phyloP scores from a whole-genome alignment of 2,797 vertebrate species.

The Bryconaethiops microstoma region DNA sequence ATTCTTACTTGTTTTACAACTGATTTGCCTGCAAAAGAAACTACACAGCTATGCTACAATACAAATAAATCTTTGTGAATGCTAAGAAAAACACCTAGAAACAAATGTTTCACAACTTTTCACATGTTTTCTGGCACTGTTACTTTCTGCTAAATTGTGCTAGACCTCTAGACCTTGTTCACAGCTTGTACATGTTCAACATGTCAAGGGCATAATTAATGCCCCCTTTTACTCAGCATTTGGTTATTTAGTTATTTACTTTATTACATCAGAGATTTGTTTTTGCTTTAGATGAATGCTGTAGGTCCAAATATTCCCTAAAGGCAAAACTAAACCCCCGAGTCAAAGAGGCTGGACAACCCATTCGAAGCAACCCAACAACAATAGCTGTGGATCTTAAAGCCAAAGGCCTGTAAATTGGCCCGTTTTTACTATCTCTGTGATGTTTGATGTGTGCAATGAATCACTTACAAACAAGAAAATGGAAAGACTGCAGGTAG shows the following conservation, averaged over 20 bases:
- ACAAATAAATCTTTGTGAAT: slow-evolving; percentile 62
- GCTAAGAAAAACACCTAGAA: slow-evolving; percentile 37
- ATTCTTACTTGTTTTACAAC: slow-evolving; percentile 76
- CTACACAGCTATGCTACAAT: slow-evolving; percentile 63
- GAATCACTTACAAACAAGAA: background rate
- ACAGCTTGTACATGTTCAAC: slow-evolving; percentile 50
- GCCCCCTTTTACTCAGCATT: slow-evolving; percentile 24
- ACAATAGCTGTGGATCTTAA: slow-evolving; percentile 31
- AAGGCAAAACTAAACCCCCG: slow-evolving; percentile 25
- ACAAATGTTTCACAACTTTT: slow-evolving; percentile 41
- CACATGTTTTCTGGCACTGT: slow-evolving; percentile 57
- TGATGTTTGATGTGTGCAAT: background rate
- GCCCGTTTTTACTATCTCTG: background rate
- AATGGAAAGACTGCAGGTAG: background rate
- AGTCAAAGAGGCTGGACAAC: slow-evolving; percentile 15
- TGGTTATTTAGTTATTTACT: slow-evolving; percentile 22
- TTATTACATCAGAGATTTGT: slow-evolving; percentile 13
- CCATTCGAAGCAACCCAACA: slow-evolving; percentile 49
- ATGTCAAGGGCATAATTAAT: slow-evolving; percentile 48
- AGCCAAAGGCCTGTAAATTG: background rate
- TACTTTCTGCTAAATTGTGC: slow-evolving; percentile 64
- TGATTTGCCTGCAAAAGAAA: slow-evolving; percentile 64
- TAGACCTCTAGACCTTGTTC: slow-evolving; percentile 51
- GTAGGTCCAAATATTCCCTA: slow-evolving; percentile 39
- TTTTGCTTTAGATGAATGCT: slow-evolving; percentile 61